Evolutionary conservation across 2,113 vertebrate species (phyloP).

Genomic region (Ptilonorhynchus violaceus): DNA sequence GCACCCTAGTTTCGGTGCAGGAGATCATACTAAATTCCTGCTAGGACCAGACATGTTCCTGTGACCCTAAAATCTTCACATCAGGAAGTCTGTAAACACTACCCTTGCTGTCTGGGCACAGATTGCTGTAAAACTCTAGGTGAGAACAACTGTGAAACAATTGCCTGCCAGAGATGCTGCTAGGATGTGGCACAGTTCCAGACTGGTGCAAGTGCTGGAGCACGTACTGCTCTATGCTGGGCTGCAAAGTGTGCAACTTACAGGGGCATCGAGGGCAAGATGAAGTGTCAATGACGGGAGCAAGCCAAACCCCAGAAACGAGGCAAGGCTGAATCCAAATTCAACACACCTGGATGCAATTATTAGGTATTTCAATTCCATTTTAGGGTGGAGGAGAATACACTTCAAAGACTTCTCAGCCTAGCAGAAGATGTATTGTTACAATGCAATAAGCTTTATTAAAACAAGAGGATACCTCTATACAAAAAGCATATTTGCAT

Average conservation of each 20-base stretch:
- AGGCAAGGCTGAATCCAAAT: background rate
- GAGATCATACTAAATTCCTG: background rate
- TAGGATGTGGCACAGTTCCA: background rate
- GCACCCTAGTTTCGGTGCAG: background rate
- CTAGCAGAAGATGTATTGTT: background rate
- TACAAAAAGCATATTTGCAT: background rate
- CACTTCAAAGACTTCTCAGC: background rate
- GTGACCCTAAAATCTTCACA: background rate
- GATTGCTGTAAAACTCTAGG: background rate
- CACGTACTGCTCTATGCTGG: rapidly evolving
- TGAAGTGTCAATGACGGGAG: background rate
- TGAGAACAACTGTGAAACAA: background rate
- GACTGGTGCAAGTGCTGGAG: background rate
- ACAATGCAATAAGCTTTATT: background rate
- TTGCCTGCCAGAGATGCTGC: background rate
- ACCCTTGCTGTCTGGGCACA: background rate
- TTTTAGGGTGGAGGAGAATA: background rate
- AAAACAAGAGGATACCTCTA: background rate
- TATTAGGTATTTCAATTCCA: background rate
- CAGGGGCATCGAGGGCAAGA: background rate
- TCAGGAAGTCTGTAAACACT: background rate
- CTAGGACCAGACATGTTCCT: background rate
- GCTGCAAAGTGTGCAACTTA: background rate
- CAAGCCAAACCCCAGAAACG: background rate
- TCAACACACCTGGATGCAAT: background rate